Evolutionary conservation across 2,113 vertebrate species (phyloP), one percentile per base, ranked within the genome.

Genomic region (Indicator maculatus): DNA sequence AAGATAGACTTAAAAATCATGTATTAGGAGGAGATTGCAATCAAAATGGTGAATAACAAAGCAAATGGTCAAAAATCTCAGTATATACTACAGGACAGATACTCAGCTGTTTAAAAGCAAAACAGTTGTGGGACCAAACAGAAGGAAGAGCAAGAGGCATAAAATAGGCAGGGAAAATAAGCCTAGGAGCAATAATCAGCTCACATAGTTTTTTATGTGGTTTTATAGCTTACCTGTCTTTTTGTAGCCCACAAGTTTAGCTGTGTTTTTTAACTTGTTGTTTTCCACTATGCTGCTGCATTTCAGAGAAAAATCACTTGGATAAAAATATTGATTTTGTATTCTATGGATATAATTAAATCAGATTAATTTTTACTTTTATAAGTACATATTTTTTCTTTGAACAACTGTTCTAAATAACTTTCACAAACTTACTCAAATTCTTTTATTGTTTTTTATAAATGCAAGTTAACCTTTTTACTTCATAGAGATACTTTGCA

Each of bases 71-170:
- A 31, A 71, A 38, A 18, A 36, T 92, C 76, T 73, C 64, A 30
- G 5, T 45, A 27, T n/a, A 12, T 56, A 38, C 7, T 66, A 55
- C 9, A 47, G 15, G 13, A 8, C 44, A 75, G 38, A 53, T 6
- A 39, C 8, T 10, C 31, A 26, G 44, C 4, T 38, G 6, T 70
- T 71, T 67, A 61, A 71, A 92, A 88, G 14, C 14, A 64, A 55
- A 55, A 56, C 9, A 38, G 3, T 9, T 18, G 31, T 59, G 36
- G 28, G 19, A 67, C 16, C 0, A 0, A 89, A 67, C 3, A 64
- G 26, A 19, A 67, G 12, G 20, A 83, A 44, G 33, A 67, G 8
- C 6, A 72, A 60, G 16, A 85, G 9, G 6, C 50, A n/a, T 33
- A 77, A 89, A 45, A 10, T 23, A 77, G 89, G 10, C 16, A 81